Evolutionary conservation across 2,113 vertebrate genomes (phyloP), one percentile per base, ranked within the genome.

Genomic region (Tachysurus fulvidraco): DNA sequence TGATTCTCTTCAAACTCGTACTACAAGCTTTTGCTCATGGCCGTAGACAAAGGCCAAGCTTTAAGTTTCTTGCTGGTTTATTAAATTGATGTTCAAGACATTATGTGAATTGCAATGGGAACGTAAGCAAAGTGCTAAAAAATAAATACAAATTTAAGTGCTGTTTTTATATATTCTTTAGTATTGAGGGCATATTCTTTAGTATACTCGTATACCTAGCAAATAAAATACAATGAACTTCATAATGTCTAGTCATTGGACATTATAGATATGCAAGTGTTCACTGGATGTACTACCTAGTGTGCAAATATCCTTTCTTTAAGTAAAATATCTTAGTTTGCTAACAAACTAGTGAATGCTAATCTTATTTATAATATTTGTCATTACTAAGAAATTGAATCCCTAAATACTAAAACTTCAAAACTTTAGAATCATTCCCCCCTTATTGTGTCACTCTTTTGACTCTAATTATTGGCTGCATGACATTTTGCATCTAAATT

Each of bases 1-100:
- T 89, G 85, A 93, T 89, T 67, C 62, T 80, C 30, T 69, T 8
- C 36, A n/a, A 25, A 54, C 10, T 28, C 41, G 60, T 11, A 65
- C 57, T 46, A 5, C 5, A 30, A 59, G 57, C 79, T 19, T 28
- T 12, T 62, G 17, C 41, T 46, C 78, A 36, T 41, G 28, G 36
- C 36, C 36, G 46, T 36, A 50, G 23, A 64, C 13, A 41, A 14
- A 64, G 59, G 5, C 41, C 59, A 50, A 19, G 59, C 28, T 81
- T 81, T 60, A 57, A 23, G 21, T 46, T 64, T 44, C 30, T 23
- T 25, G 36, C 21, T 81, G 23, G 23, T 17, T 5, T 64, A 57
- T 41, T 13, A 44, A 4, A 44, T 81, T 59, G 44, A 57, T 46
- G 13, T 23, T n/a, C 5, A 44, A 9, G 8, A 57, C 14, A 30